phyloP scores from a whole-genome alignment of 2,888 invertebrate genomes.

The Teleogryllus oceanicus region DNA sequence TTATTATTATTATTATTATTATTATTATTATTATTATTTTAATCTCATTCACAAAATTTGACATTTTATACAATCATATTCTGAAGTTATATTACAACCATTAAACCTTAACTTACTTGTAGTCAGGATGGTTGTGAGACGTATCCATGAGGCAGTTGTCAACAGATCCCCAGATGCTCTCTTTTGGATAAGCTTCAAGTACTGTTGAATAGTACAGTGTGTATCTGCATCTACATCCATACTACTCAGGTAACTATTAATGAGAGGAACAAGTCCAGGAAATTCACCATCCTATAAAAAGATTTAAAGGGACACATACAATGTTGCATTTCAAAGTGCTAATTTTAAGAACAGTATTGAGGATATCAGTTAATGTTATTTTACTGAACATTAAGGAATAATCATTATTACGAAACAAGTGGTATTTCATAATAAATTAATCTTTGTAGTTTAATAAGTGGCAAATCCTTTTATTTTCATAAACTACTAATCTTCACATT shows the following conservation, averaged over 20 bases:
- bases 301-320: not conserved
- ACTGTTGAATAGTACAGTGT: conserved; percentile 94
- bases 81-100: too few relatives aligned
- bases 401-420: conserved; percentile 35
- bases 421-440: conserved; percentile 37
- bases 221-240: conserved; percentile 99
- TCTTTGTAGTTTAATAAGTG: not conserved
- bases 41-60: too few relatives aligned
- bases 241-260: conserved; percentile 87
- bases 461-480: too few relatives aligned
- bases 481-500: too few relatives aligned
- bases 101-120: conserved; percentile 62
- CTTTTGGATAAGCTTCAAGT: conserved; percentile 85
- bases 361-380: not conserved
- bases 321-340: not conserved
- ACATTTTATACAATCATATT: too few relatives aligned
- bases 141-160: conserved; percentile 94
- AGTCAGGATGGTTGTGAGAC: conserved; percentile 79
- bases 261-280: conserved; percentile 90
- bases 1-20: too few relatives aligned
- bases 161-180: conserved; percentile 83
- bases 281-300: conserved; percentile 73
- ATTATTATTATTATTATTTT: too few relatives aligned
- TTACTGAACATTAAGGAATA: conserved; percentile 24
- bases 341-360: not conserved